These are phyloP conservation scores for Brevimyrus niger DNA, from an alignment of 2,113 vertebrate species.

Conservation along the genomic window DNA sequence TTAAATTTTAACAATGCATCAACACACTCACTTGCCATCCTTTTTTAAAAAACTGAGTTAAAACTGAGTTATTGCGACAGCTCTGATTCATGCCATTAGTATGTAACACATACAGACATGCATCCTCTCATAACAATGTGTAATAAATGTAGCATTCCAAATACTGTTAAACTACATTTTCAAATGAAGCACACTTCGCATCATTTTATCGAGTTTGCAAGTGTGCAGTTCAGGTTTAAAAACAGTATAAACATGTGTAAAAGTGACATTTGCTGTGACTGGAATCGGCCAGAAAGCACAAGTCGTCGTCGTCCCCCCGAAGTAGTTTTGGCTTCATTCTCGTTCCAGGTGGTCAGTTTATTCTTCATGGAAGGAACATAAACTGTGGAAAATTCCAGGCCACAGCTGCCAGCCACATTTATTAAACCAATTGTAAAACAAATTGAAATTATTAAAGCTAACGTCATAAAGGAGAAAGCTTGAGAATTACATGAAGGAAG, in stretches of 20 bases:
- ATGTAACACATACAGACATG: neutral
- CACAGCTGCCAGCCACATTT: neutral
- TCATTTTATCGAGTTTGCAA: neutral
- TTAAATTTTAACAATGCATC: neutral
- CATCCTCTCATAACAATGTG: neutral
- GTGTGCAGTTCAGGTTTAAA: neutral
- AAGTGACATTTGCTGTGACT: neutral
- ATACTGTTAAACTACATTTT: neutral
- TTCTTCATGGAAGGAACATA: neutral
- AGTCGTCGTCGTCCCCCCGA: neutral
- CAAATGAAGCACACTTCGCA: neutral
- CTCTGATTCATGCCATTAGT: neutral
- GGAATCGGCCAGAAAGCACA: neutral
- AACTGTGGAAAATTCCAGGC: neutral
- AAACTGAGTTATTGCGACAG: neutral
- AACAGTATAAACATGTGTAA: neutral
- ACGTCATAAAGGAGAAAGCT: neutral
- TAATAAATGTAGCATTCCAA: neutral
- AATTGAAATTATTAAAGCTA: neutral
- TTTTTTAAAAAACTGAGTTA: neutral
- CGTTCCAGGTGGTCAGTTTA: neutral
- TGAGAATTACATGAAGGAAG: neutral
- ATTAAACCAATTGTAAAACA: neutral
- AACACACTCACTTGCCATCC: neutral
- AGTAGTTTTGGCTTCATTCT: neutral